These are phyloP conservation scores for Ateles fusciceps DNA, from an alignment of 2,797 vertebrate genomes.

Conservation along the genomic window DNA sequence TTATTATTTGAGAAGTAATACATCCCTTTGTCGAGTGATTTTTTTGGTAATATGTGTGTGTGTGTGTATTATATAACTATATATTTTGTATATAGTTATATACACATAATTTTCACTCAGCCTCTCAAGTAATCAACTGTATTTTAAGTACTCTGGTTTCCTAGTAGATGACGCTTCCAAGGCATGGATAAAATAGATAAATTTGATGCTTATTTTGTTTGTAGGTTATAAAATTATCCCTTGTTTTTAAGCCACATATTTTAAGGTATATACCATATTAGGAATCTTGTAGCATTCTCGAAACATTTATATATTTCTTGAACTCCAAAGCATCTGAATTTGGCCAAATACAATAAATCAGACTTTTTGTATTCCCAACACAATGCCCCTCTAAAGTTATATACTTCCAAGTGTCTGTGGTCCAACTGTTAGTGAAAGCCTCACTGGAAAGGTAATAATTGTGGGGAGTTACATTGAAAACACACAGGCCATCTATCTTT, in stretches of 20 bases:
- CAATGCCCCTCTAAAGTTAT: background rate
- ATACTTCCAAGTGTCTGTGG: background rate
- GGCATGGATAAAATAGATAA: background rate
- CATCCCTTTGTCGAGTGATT: background rate
- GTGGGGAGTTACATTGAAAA: background rate
- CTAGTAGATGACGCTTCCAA: background rate
- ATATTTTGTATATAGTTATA: too few relatives aligned
- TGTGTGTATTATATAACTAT: background rate
- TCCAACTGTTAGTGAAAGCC: background rate
- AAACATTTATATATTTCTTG: background rate
- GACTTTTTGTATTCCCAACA: background rate
- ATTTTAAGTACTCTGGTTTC: background rate
- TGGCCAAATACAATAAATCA: background rate
- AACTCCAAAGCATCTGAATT: background rate
- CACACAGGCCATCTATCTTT: background rate
- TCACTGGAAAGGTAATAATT: background rate
- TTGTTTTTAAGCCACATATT: background rate
- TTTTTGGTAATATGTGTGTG: background rate
- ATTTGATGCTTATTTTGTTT: conserved; percentile 14
- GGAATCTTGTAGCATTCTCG: background rate
- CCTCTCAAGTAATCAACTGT: background rate
- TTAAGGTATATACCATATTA: background rate
- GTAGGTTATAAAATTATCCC: background rate
- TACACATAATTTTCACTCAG: background rate
- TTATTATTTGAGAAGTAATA: background rate